Percentiles rank a stretch among this genome's conserved stretches.
These are phyloP conservation scores for Petrophora chlorosata DNA, from an alignment of 2,888 invertebrate genomes.

Conservation along the genomic window DNA sequence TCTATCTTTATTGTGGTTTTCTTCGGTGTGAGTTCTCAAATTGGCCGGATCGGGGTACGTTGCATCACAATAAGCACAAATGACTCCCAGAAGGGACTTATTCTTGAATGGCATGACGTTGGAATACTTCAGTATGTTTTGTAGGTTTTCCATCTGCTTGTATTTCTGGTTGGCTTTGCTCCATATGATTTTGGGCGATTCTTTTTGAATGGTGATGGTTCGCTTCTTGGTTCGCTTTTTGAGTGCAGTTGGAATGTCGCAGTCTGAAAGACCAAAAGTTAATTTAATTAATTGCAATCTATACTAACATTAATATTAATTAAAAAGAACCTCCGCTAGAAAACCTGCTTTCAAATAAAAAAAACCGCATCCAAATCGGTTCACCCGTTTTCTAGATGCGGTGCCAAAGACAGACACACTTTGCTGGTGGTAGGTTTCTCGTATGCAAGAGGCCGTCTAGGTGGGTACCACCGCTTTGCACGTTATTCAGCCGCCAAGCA, in stretches of 20 bases:
- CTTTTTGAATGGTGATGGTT: constrained; percentile 14
- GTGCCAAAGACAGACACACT: no score
- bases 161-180: constrained; percentile 12
- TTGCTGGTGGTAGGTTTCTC: no score
- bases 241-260: constrained; percentile 25
- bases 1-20: constrained; percentile 57
- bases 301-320: no score
- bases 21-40: constrained; percentile 54
- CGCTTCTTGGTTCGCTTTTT: constrained; percentile 47
- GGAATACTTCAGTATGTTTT: constrained; percentile 60
- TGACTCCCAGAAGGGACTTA: constrained; percentile 60
- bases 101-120: constrained; percentile 68
- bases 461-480: no score
- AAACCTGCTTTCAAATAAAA: no score
- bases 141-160: constrained; percentile 64
- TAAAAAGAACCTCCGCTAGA: no score
- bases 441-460: no score
- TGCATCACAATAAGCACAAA: constrained; percentile 63
- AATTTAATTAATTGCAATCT: background rate
- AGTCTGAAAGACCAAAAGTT: constrained; percentile 2
- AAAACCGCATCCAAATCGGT: no score
- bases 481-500: no score
- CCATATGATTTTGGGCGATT: constrained; percentile 25
- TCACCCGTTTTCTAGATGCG: no score
- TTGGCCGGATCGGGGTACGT: constrained; percentile 63